Percentiles rank a stretch among this genome's conserved stretches.
phyloP scores from a whole-genome alignment of 2,888 invertebrate species.

The Homarus gammarus region DNA sequence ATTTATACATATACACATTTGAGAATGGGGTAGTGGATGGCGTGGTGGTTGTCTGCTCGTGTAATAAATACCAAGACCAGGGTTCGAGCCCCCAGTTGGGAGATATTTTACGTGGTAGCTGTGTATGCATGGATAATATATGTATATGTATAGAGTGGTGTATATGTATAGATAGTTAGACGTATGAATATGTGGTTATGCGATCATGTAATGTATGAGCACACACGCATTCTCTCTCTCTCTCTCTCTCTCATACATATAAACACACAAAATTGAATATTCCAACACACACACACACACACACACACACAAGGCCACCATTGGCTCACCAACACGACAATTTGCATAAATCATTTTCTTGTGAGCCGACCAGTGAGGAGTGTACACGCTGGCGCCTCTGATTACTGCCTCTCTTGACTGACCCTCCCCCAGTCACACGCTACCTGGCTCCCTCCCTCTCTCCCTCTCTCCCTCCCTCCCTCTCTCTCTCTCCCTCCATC shows the following conservation, averaged over 20 bases:
- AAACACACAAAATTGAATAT: too few species aligned
- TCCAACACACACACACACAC: too few species aligned
- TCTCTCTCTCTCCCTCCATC: neutral
- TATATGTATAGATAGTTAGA: conserved; percentile 1
- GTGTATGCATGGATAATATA: neutral
- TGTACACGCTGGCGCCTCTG: neutral
- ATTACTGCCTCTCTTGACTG: neutral
- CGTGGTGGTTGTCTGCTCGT: too few species aligned
- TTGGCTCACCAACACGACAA: neutral
- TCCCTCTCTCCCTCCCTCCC: neutral
- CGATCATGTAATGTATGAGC: neutral
- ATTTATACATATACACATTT: conserved; percentile 20
- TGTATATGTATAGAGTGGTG: neutral
- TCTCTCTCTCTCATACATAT: too few species aligned
- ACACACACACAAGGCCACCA: neutral
- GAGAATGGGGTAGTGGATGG: neutral
- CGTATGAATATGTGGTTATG: neutral
- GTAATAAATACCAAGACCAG: too few species aligned
- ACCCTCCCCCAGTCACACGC: too few species aligned
- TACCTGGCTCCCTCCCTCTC: too few species aligned
- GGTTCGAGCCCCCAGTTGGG: too few species aligned
- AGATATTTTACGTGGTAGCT: too few species aligned
- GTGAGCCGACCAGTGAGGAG: neutral
- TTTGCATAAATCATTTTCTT: neutral
- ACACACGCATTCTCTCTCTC: too few species aligned